Evolutionary conservation across 1,140 invertebrate genomes (phyloP).

Genomic region (Ostrea denselamellosa): DNA sequence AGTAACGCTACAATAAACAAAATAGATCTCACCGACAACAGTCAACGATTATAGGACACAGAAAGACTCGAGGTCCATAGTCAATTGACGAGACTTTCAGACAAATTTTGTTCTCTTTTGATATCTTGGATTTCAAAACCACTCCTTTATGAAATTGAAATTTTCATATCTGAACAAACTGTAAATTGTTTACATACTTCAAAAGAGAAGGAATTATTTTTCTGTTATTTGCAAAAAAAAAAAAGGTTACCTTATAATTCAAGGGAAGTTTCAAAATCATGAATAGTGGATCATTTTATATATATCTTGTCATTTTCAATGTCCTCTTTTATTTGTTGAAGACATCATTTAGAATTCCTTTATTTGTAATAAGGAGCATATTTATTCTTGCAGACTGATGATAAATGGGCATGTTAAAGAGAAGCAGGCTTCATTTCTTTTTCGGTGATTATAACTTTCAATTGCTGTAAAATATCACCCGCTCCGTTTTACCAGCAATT

Average conservation of each 20-base stretch:
- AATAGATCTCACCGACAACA: not conserved
- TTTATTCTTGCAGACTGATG: conserved; percentile 16
- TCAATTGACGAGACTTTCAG: not conserved
- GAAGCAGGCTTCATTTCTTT: not conserved
- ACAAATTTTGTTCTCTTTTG: not conserved
- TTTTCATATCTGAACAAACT: conserved; percentile 9
- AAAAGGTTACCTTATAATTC: not conserved
- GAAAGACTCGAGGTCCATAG: not conserved
- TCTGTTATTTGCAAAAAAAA: not conserved
- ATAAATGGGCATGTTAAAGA: not conserved
- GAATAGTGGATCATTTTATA: not conserved
- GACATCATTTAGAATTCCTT: conserved; percentile 6
- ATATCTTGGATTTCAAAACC: not conserved
- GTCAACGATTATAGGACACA: not conserved
- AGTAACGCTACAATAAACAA: not conserved
- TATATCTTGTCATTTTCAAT: not conserved
- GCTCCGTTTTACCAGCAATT: conserved; percentile 11
- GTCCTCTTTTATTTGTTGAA: not conserved
- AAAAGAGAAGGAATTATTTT: not conserved
- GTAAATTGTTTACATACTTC: conserved; percentile 21
- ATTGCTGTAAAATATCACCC: conserved; percentile 29
- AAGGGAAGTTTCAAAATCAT: no score
- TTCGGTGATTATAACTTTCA: conserved; percentile 22
- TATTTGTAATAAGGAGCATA: not conserved
- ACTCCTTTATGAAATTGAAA: conserved; percentile 28